Evolutionary conservation across 2,888 invertebrate genomes (phyloP), one percentile per base, ranked within the genome.

Genomic region (Tiphia femorata): DNA sequence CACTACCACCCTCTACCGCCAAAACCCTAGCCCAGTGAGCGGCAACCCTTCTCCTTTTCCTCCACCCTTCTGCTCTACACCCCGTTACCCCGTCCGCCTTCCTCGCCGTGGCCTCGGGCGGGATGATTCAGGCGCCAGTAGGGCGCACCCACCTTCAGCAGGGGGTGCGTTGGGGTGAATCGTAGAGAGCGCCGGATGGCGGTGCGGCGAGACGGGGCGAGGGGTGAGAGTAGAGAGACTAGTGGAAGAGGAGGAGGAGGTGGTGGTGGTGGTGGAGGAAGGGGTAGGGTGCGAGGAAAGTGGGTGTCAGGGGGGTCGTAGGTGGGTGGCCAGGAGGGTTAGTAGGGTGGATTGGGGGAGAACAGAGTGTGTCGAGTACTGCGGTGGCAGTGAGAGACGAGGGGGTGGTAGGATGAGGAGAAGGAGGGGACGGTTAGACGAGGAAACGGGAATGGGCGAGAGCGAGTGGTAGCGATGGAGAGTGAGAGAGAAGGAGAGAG

Each of bases 101-200:
- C 53, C 55, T 41, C 69, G 54, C 65, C 68, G 69, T 72, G 77
- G 81, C 82, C 81, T 81, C 80, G 74, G 79, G 79, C 80, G 78
- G 81, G 81, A 82, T 82, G 82, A 82, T 82, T 82, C 82, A 82
- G 82, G 82, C 82, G 82, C 82, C 82, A 82, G 80, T 81, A 78
- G 82, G 82, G 80, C 81, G 82, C 82, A 81, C 80, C 82, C 81
- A 82, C 82, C 82, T 82, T 80, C 77, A 67, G 53, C 68, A 65
- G 72, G 77, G 68, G 65, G 64, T 61, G 65, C 50, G 63, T 56
- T 52, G 57, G 62, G 69, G 64, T 64, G 66, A 66, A 67, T 66
- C 53, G 65, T 61, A 64, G 65, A 65, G 68, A 66, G 64, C 64
- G 53, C 65, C 53, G 64, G 61, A 57, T 62, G 50, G 38, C 47